Conservation (phyloP, 2,113 vertebrate species). For the Mugil cephalus region DNA sequence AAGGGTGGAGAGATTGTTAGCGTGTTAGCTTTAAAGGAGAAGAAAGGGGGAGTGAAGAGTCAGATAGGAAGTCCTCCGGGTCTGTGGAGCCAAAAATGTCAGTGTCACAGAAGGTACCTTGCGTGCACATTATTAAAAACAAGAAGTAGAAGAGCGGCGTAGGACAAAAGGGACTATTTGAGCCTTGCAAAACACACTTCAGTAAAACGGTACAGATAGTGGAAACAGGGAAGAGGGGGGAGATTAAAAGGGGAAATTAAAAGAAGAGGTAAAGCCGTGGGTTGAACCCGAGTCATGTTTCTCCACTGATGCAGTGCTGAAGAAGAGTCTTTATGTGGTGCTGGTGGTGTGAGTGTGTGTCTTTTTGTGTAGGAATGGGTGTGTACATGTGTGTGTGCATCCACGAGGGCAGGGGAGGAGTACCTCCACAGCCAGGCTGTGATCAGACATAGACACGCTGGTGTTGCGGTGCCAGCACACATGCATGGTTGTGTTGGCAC, state of each 20-base stretch:
- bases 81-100: conserved; percentile 59
- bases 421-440: conserved; percentile 94
- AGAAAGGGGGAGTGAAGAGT: not conserved
- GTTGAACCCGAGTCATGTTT: not conserved
- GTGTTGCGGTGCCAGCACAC: conserved; percentile 98
- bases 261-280: not conserved
- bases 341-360: not conserved
- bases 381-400: not conserved
- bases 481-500: conserved; percentile 93
- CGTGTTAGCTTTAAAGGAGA: conserved; percentile 49
- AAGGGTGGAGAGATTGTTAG: conserved; percentile 61
- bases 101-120: not conserved
- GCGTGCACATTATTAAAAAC: conserved; percentile 19
- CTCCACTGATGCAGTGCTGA: not conserved
- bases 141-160: not conserved
- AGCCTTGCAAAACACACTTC: not conserved
- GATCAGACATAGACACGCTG: conserved; percentile 95
- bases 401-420: conserved; percentile 62
- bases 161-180: not conserved
- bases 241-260: not conserved
- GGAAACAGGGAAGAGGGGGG: not conserved
- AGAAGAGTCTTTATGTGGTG: not conserved
- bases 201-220: not conserved
- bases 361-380: not conserved
- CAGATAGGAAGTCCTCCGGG: conserved; percentile 37